Evolutionary conservation across 2,797 vertebrate genomes (phyloP).

Genomic region (Sternotherus odoratus): DNA sequence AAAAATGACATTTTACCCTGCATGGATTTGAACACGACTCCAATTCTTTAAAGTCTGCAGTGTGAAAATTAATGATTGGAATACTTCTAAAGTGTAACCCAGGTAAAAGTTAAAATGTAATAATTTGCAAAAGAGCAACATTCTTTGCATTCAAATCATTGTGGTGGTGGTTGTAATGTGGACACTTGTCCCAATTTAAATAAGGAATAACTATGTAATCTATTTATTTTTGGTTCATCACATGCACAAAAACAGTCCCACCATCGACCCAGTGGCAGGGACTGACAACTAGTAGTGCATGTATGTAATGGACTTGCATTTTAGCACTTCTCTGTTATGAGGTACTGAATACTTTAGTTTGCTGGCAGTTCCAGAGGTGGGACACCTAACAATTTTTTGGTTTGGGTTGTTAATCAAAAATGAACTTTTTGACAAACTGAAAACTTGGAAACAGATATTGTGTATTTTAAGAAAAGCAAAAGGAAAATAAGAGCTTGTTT

Average conservation of each 20-base stretch:
- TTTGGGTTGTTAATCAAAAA: not conserved
- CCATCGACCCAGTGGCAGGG: not conserved
- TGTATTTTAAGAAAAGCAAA: not conserved
- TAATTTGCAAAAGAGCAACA: not conserved
- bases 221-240: not conserved
- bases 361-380: not conserved
- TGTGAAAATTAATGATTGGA: too few relatives aligned
- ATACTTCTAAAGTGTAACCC: not conserved
- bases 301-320: not conserved
- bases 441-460: not conserved
- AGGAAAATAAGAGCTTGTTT: not conserved
- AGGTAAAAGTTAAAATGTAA: not conserved
- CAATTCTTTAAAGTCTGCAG: constrained; percentile 13
- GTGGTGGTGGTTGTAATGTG: not conserved
- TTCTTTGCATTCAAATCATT: not conserved
- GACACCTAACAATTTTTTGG: not conserved
- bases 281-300: not conserved
- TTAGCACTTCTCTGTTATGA: not conserved
- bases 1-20: constrained; percentile 56
- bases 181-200: not conserved
- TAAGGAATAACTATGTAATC: not conserved
- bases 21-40: not conserved
- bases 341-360: not conserved
- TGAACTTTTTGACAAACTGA: not conserved
- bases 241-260: not conserved